phyloP scores from a whole-genome alignment of 2,797 vertebrate genomes.

The Microctenopoma stevenorrisi region DNA sequence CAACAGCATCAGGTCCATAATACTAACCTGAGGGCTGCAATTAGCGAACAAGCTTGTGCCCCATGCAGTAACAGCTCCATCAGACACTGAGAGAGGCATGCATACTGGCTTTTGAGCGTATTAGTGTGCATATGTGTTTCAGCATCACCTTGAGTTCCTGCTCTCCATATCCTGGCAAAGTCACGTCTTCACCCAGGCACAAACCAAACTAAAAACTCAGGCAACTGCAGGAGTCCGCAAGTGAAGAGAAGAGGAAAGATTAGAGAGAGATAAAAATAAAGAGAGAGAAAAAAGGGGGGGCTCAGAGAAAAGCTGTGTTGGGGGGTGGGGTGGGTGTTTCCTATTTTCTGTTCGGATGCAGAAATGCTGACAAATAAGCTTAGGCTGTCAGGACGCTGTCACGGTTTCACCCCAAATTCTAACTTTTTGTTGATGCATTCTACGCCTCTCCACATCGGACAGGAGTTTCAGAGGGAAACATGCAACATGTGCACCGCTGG shows the following conservation, averaged over 20 bases:
- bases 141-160: slow-evolving; percentile 64
- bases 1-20: slow-evolving; percentile 36
- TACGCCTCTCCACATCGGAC: slow-evolving; percentile 36
- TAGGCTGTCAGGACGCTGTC: slow-evolving; percentile 45
- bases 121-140: slow-evolving; percentile 36
- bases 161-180: slow-evolving; percentile 58
- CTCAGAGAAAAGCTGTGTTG: slow-evolving; percentile 16
- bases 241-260: slow-evolving; percentile 5
- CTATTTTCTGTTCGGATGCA: slow-evolving; percentile 45
- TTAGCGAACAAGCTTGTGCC: slow-evolving; percentile 35
- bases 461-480: slow-evolving; percentile 27
- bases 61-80: slow-evolving; percentile 11
- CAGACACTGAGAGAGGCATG: slow-evolving; percentile 15
- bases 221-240: slow-evolving; percentile 38
- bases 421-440: slow-evolving; percentile 33
- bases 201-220: slow-evolving; percentile 59
- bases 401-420: slow-evolving; percentile 39
- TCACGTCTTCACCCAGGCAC: slow-evolving; percentile 69
- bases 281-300: slow-evolving; percentile 1
- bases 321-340: not conserved
- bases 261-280: slow-evolving; percentile 17
- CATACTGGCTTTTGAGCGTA: slow-evolving; percentile 11
- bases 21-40: slow-evolving; percentile 30
- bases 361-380: slow-evolving; percentile 53
- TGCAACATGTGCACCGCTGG: slow-evolving; percentile 9